A percentile compares a stretch with the other conserved stretches of the same genome.
phyloP scores from a whole-genome alignment of 2,888 invertebrate species.

The Chrysomela aeneicollis region DNA sequence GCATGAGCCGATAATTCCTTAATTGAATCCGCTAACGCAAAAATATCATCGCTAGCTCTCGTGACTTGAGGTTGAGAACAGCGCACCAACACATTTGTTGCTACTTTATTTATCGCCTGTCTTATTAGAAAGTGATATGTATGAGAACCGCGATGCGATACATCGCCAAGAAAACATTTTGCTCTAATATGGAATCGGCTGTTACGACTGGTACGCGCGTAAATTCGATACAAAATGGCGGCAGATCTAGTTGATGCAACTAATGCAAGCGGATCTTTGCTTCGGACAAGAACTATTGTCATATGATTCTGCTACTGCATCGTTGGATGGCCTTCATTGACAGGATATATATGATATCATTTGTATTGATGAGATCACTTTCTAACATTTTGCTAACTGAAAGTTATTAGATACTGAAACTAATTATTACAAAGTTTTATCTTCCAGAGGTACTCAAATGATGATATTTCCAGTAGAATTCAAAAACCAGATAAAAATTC shows the following conservation, averaged over 20 bases:
- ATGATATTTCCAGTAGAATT: too few species aligned
- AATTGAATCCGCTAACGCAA: constrained; percentile 44
- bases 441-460: too few species aligned
- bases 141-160: constrained; percentile 49
- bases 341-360: too few species aligned
- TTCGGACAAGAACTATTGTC: too few species aligned
- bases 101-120: constrained; percentile 52
- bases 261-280: not conserved
- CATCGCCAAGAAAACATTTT: constrained; percentile 31
- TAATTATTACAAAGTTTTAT: too few species aligned
- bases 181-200: constrained; percentile 40
- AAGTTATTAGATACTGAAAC: too few species aligned
- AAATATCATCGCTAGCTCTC: constrained; percentile 42
- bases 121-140: constrained; percentile 55
- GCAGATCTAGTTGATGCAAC: not conserved
- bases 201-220: not conserved
- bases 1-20: constrained; percentile 47
- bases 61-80: constrained; percentile 45
- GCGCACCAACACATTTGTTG: constrained; percentile 48
- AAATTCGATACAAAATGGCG: not conserved
- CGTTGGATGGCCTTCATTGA: too few species aligned
- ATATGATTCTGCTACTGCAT: too few species aligned
- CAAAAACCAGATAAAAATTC: too few species aligned
- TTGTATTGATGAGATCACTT: too few species aligned
- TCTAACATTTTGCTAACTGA: too few species aligned